These are phyloP conservation scores for Paratrypauchen microcephalus DNA, from an alignment of 2,797 vertebrate species.

Conservation along the genomic window DNA sequence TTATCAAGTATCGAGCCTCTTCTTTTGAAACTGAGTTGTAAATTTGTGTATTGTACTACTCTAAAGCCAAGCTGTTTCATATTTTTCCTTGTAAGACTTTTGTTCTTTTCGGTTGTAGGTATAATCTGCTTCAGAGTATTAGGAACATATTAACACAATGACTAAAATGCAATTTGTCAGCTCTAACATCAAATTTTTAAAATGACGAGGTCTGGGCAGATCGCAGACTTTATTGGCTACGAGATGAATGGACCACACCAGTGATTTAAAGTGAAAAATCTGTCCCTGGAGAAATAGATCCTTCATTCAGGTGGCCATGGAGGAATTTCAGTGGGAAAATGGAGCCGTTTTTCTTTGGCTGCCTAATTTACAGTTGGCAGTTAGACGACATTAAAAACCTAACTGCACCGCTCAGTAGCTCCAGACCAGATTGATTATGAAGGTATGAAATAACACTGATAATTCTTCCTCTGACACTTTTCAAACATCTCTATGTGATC, in stretches of 20 bases:
- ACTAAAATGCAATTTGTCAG: slow-evolving; percentile 65
- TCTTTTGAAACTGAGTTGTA: too few relatives aligned
- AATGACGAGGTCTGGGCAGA: slow-evolving; percentile 63
- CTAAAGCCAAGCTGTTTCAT: background rate
- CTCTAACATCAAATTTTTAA: slow-evolving; percentile 65
- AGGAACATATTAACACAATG: slow-evolving; percentile 60
- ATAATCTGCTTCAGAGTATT: slow-evolving; percentile 28
- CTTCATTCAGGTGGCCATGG: slow-evolving; percentile 50
- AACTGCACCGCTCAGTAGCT: slow-evolving; percentile 61
- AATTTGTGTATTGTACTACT: too few relatives aligned
- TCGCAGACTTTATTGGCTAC: slow-evolving; percentile 60
- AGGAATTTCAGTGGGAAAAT: slow-evolving; percentile 68
- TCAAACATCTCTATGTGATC: background rate
- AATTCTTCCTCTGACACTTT: slow-evolving; percentile 38
- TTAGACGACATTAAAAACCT: slow-evolving; percentile 58
- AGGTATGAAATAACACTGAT: slow-evolving; percentile 64
- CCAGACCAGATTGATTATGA: slow-evolving; percentile 65
- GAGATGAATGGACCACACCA: slow-evolving; percentile 63
- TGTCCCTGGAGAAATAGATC: slow-evolving; percentile 62
- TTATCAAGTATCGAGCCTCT: too few relatives aligned
- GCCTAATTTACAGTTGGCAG: slow-evolving; percentile 71
- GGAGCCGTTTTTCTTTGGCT: slow-evolving; percentile 58
- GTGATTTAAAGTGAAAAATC: slow-evolving; percentile 76
- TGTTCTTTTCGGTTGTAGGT: slow-evolving; percentile 26
- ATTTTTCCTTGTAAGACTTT: slow-evolving; percentile 5